Conservation (phyloP, 2,797 vertebrate genomes). For the Euthynnus affinis region DNA sequence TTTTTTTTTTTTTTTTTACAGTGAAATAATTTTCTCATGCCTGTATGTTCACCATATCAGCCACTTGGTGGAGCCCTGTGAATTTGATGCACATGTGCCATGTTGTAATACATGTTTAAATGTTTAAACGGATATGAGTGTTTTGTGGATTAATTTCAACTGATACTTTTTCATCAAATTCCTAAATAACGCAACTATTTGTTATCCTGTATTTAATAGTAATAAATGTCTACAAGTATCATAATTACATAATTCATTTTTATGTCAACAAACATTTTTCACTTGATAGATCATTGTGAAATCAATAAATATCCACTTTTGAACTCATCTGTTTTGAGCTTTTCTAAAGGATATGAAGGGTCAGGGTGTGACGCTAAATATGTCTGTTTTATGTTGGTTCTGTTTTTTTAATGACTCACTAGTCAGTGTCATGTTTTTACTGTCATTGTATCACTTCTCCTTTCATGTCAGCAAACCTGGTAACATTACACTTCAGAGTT, state of each 20-base stretch:
- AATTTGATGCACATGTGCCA: neutral
- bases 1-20: neutral
- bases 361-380: neutral
- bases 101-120: neutral
- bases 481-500: neutral
- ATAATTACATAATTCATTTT: neutral
- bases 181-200: no score
- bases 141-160: neutral
- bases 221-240: no score
- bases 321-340: neutral
- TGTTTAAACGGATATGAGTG: neutral
- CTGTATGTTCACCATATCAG: neutral
- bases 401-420: constrained; percentile 34
- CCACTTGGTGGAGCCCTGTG: constrained; percentile 18
- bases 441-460: constrained; percentile 50
- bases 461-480: neutral
- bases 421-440: neutral
- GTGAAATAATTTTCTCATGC: neutral
- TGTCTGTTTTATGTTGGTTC: constrained; percentile 8
- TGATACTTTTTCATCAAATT: no score
- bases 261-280: neutral
- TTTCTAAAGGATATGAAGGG: neutral
- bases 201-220: neutral
- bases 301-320: neutral
- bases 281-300: neutral